phyloP scores from a whole-genome alignment of 2,113 vertebrate species.

The Lasiurus cinereus region DNA sequence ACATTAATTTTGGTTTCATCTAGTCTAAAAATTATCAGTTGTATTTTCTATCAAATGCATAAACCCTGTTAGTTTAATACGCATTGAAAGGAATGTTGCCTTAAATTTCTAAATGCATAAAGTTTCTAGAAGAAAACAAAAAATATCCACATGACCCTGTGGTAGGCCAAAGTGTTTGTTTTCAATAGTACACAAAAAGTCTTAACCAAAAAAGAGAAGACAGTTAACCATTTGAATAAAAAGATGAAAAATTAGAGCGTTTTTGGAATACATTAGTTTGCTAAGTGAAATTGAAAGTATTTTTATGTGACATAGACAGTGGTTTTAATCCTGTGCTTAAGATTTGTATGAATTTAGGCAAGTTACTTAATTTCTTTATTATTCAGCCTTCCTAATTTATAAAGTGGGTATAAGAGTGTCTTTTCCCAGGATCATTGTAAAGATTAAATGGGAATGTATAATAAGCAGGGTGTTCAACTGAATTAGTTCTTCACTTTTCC shows the following conservation, averaged over 20 bases:
- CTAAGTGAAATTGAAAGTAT: not conserved
- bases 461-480: not conserved
- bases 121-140: too few relatives aligned
- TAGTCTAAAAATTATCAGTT: conserved; percentile 3
- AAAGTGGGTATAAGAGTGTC: not conserved
- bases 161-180: too few relatives aligned
- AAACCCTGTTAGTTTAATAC: not conserved
- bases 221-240: too few relatives aligned
- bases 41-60: not conserved
- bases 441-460: not conserved
- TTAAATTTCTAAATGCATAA: conserved; percentile 10
- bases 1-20: conserved; percentile 14
- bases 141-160: too few relatives aligned
- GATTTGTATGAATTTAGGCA: not conserved
- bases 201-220: too few relatives aligned
- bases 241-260: not conserved
- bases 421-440: not conserved
- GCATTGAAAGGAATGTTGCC: not conserved
- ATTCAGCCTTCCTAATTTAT: not conserved
- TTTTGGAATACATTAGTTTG: conserved; percentile 33
- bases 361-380: conserved; percentile 1
- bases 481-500: not conserved
- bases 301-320: not conserved
- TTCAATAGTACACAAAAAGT: too few relatives aligned
- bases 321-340: conserved; percentile 14